Evolutionary conservation across 2,113 vertebrate species (phyloP), one percentile per base, ranked within the genome.

Genomic region (Dipodomys ordii): DNA sequence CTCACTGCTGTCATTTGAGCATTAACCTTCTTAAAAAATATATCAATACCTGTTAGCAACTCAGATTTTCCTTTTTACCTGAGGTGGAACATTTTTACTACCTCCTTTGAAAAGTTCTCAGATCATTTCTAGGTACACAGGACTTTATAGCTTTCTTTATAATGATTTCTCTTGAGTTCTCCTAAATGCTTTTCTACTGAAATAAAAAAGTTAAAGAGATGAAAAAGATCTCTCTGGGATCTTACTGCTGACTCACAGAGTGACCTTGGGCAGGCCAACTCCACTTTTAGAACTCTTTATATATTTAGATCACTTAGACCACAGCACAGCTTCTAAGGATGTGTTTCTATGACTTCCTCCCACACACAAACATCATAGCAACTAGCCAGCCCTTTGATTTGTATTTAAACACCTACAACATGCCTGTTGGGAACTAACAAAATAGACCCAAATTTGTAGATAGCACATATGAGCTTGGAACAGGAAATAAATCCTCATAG

Each of bases 171-270:
- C 28, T 90, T 74, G 10, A 82, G 57, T 95, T 77, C 18, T 87
- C 73, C 87, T 64, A 91, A 82, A 85, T 76, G 68, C 46, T 85
- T 44, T 84, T 32, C 80, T 53, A 65, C 11, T 69, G 32, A 30
- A 6, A 46, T 25, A 80, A 81, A 65, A 18, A 91, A 53, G 39
- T 68, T 35, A 30, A 46, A 30, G 23, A 80, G 27, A 84, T 84
- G 25, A 73, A 91, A 73, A 91, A 85, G 46, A 89, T 86, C 69
- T 92, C 39, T 91, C 92, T 92, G 35, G 30, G 28, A 93, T 89
- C 95, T 95, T 35, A 84, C 18, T 94, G 96, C 95, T 96, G 95
- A 96, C 78, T 97, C 96, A 97, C 76, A n/a, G 46, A 57, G 6
- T 92, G 91, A 93, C 94, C 94, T 95, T 94, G 78, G 46, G 49